phyloP scores from a whole-genome alignment of 2,888 invertebrate species.

The Aleiodes alternator region DNA sequence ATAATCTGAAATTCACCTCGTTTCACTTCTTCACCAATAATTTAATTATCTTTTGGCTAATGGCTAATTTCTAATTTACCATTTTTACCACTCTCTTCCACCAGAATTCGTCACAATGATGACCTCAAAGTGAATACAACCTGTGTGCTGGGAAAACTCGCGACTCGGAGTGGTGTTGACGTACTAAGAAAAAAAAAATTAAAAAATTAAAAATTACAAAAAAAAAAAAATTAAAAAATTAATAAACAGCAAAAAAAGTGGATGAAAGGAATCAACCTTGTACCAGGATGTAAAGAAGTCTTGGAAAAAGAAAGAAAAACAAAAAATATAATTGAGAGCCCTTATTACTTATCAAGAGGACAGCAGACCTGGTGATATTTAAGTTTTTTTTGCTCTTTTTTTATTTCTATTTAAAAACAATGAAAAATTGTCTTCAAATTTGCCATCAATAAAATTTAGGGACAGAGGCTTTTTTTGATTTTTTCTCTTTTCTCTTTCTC shows the following conservation, averaged over 20 bases:
- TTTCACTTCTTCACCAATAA: neutral
- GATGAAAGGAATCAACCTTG: conserved; percentile 67
- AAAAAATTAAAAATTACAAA: conserved; percentile 66
- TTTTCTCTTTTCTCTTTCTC: conserved; percentile 19
- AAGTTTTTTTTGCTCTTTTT: conserved; percentile 10
- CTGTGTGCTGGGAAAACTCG: conserved; percentile 82
- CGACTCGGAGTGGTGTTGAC: conserved; percentile 81
- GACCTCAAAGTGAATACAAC: conserved; percentile 94
- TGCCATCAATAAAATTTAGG: conserved; percentile 29
- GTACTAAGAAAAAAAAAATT: conserved; percentile 75
- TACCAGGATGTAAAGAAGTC: conserved; percentile 74
- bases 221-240: conserved; percentile 76
- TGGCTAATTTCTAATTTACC: neutral
- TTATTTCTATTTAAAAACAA: conserved; percentile 2
- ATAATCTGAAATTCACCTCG: too few species aligned
- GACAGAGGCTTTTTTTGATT: conserved; percentile 26
- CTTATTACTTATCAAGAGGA: conserved; percentile 43
- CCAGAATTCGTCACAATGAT: conserved; percentile 99
- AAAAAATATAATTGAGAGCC: conserved; percentile 48
- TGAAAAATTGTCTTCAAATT: conserved; percentile 21
- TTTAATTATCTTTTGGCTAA: neutral
- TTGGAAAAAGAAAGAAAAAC: conserved; percentile 54
- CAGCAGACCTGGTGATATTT: conserved; percentile 35
- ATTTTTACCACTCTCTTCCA: conserved; percentile 76
- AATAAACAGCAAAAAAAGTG: conserved; percentile 78